Evolutionary conservation across 2,888 invertebrate species (phyloP).

Genomic region (Drosophila rubida): DNA sequence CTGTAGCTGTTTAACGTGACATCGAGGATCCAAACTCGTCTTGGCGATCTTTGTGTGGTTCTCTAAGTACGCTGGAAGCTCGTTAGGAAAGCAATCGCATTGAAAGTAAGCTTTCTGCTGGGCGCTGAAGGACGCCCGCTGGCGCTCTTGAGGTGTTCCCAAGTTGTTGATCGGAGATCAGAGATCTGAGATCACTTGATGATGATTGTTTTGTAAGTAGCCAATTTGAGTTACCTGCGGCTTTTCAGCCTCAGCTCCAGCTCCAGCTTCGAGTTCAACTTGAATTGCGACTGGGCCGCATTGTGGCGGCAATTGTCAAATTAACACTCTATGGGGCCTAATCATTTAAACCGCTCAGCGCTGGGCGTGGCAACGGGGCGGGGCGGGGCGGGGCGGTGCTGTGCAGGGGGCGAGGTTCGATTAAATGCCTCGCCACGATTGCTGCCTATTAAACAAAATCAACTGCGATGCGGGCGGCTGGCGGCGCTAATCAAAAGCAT

Average conservation of each 20-base stretch:
- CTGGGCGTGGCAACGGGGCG: not conserved
- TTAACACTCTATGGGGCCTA: slow-evolving; percentile 41
- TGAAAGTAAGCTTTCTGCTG: not conserved
- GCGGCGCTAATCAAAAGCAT: slow-evolving; percentile 70
- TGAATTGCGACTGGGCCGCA: not conserved
- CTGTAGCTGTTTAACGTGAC: too few relatives aligned
- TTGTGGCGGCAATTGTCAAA: slow-evolving; percentile 48
- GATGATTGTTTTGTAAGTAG: slow-evolving; percentile 34
- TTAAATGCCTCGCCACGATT: slow-evolving; percentile 70
- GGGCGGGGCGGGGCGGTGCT: slow-evolving; percentile 1
- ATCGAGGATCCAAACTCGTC: too few relatives aligned
- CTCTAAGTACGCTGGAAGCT: not conserved
- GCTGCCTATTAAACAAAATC: slow-evolving; percentile 74
- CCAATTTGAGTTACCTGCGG: slow-evolving; percentile 38
- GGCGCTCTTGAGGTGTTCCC: not conserved
- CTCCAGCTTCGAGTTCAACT: not conserved
- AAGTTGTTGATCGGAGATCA: slow-evolving; percentile 7
- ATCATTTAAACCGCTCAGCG: slow-evolving; percentile 32
- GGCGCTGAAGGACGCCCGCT: not conserved
- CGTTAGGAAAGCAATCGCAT: not conserved
- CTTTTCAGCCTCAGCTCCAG: slow-evolving; percentile 2
- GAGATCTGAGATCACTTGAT: slow-evolving; percentile 12
- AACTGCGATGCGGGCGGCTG: slow-evolving; percentile 61
- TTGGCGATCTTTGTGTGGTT: not conserved
- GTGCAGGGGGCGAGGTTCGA: slow-evolving; percentile 39